These are phyloP conservation scores for Seriola dumerili DNA, from an alignment of 2,113 vertebrate genomes.

Conservation along the genomic window DNA sequence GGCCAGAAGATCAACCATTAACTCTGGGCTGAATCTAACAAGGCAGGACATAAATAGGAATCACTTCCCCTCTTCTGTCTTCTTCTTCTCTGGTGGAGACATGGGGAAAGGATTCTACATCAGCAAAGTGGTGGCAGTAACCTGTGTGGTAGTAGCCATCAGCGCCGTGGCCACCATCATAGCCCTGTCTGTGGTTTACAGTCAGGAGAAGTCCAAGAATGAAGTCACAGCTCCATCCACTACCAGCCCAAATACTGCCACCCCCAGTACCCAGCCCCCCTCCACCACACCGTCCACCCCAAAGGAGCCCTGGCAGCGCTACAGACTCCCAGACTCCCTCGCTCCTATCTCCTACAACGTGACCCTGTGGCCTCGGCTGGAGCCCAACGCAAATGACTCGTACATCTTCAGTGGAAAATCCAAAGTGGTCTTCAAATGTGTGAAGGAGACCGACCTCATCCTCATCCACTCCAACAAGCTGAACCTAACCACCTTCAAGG, in stretches of 20 bases:
- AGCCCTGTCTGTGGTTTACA: constrained; percentile 86
- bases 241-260: rapidly evolving
- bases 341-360: constrained; percentile 84
- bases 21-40: constrained; percentile 38
- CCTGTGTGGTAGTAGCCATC: constrained; percentile 75
- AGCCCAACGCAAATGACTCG: rapidly evolving
- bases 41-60: constrained; percentile 42
- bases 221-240: neutral
- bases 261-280: rapidly evolving
- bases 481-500: constrained; percentile 78
- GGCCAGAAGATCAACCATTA: constrained; percentile 50
- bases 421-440: constrained; percentile 85
- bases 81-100: constrained; percentile 51
- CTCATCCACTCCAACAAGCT: constrained; percentile 93
- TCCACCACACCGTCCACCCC: neutral
- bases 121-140: constrained; percentile 83
- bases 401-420: constrained; percentile 89
- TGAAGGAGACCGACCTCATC: constrained; percentile 85
- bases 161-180: constrained; percentile 86
- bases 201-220: constrained; percentile 85
- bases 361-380: constrained; percentile 86
- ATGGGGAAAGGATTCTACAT: constrained; percentile 92
- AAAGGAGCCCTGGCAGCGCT: constrained; percentile 83
- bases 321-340: constrained; percentile 86
- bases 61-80: neutral